Conservation (phyloP, 2,113 vertebrate genomes). For the Calidris pugnax region DNA sequence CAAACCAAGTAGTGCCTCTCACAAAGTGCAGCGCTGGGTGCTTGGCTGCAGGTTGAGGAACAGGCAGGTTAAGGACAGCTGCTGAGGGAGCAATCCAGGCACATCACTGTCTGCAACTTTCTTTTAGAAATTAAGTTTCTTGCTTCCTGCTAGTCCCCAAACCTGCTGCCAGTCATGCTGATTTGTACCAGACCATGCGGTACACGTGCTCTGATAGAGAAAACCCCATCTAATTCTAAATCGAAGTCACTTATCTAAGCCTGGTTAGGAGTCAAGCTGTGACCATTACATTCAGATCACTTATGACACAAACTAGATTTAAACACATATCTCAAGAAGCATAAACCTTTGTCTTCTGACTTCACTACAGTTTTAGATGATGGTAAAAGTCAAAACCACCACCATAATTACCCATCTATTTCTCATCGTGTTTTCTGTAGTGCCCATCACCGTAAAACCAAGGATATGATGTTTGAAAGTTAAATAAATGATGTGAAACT, state of each 20-base stretch:
- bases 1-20: neutral
- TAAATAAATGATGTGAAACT: constrained; percentile 47
- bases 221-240: constrained; percentile 1
- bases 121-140: neutral
- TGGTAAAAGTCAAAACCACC: constrained; percentile 48
- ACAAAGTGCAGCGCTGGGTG: accelerated
- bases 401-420: constrained; percentile 63
- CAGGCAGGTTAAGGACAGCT: neutral
- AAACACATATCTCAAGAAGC: constrained; percentile 14
- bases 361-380: constrained; percentile 14
- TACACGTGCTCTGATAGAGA: neutral
- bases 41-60: neutral
- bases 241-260: neutral
- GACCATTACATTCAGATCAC: constrained; percentile 55
- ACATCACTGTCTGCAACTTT: neutral
- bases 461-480: constrained; percentile 18
- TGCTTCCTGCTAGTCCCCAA: neutral
- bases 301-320: constrained; percentile 53
- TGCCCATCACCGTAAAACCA: constrained; percentile 38
- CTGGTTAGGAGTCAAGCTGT: constrained; percentile 37
- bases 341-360: constrained; percentile 29
- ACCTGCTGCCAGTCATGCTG: neutral
- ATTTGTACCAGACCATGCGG: neutral
- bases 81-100: neutral
- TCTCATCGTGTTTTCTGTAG: constrained; percentile 57